Evolutionary conservation across 1,140 invertebrate genomes (phyloP).

Genomic region (Bradysia coprophila): DNA sequence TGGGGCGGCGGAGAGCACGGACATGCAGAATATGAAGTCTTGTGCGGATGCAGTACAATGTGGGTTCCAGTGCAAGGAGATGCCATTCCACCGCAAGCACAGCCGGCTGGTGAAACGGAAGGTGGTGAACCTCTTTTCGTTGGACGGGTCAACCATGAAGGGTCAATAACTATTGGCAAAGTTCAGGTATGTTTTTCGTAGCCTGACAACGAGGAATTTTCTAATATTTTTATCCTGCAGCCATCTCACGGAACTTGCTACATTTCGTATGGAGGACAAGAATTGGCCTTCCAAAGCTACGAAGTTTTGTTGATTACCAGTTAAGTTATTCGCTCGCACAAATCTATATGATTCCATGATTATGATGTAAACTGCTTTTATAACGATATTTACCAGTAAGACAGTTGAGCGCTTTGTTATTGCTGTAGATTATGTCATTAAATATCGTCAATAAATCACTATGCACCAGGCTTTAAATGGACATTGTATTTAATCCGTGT

Average conservation of each 20-base stretch:
- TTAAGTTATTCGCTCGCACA: constrained; percentile 7
- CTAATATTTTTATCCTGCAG: too few species aligned
- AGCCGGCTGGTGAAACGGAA: constrained; percentile 51
- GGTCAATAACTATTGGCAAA: constrained; percentile 45
- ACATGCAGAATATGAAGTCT: constrained; percentile 51
- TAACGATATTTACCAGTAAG: too few species aligned
- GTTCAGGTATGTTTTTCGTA: constrained; percentile 31
- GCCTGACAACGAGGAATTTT: too few species aligned
- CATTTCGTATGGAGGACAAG: constrained; percentile 48
- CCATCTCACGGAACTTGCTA: constrained; percentile 49
- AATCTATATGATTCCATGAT: not conserved
- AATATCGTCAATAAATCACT: too few species aligned
- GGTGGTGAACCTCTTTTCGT: constrained; percentile 55
- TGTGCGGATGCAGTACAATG: constrained; percentile 33
- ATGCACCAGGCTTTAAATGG: too few species aligned
- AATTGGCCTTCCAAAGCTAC: constrained; percentile 51
- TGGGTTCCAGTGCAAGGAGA: constrained; percentile 41
- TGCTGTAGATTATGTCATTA: too few species aligned
- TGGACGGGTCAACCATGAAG: constrained; percentile 45
- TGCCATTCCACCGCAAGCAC: constrained; percentile 46
- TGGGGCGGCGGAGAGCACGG: constrained; percentile 63
- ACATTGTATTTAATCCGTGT: too few species aligned
- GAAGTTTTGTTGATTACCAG: constrained; percentile 40
- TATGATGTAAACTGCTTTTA: too few species aligned
- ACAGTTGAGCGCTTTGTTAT: too few species aligned